These are phyloP conservation scores for Sterna hirundo DNA, from an alignment of 2,113 vertebrate genomes.

Conservation along the genomic window DNA sequence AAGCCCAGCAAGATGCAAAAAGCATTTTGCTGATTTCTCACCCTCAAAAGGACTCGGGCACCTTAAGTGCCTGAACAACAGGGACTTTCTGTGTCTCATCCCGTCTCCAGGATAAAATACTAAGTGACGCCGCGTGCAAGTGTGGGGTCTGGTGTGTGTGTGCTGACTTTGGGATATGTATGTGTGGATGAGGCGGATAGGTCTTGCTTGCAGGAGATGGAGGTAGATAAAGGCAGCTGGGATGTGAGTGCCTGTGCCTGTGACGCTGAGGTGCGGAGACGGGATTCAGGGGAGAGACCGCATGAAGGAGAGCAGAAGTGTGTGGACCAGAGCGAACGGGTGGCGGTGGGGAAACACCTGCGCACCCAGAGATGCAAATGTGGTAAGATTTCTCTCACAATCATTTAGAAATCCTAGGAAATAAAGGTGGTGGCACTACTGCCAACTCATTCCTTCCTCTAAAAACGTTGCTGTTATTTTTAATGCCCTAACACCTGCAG, in stretches of 20 bases:
- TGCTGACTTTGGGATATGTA: not conserved
- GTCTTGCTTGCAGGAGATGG: accelerated
- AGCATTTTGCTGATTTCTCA: not conserved
- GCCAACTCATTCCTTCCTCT: not conserved
- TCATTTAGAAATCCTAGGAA: not conserved
- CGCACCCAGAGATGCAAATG: not conserved
- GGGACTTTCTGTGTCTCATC: not conserved
- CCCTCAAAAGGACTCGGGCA: not conserved
- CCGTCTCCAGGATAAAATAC: not conserved
- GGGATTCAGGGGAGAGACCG: not conserved
- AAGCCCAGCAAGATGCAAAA: not conserved
- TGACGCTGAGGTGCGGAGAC: not conserved
- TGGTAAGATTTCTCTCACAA: not conserved
- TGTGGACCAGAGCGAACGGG: not conserved
- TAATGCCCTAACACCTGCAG: not conserved
- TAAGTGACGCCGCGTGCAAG: not conserved
- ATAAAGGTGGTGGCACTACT: not conserved
- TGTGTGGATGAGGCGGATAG: accelerated
- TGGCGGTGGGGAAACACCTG: not conserved
- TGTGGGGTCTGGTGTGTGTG: not conserved
- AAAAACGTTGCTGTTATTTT: not conserved
- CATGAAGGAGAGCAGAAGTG: not conserved
- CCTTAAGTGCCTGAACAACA: not conserved
- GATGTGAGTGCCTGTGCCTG: not conserved
- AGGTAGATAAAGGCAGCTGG: not conserved